A percentile compares a stretch with the other conserved stretches of the same genome.
Conservation (phyloP, 2,888 invertebrate genomes). For the Globia sparganii region DNA sequence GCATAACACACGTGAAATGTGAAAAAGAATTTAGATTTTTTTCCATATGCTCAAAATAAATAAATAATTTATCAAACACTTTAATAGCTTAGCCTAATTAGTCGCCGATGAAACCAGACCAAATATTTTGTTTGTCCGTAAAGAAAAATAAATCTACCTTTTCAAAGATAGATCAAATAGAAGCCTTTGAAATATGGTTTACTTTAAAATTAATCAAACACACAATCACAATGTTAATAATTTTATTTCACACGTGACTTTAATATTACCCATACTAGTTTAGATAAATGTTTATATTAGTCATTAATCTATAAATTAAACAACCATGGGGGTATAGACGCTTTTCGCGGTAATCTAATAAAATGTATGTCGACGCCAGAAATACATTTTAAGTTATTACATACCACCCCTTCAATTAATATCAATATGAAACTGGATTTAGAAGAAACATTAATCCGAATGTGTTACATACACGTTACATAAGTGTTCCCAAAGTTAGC, state of each 20-base stretch:
- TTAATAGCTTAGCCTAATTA: neutral
- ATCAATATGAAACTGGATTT: conserved; percentile 15
- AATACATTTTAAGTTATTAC: conserved; percentile 16
- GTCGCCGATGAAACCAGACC: neutral
- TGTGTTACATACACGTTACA: neutral
- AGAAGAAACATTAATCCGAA: conserved; percentile 16
- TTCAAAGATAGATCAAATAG: neutral
- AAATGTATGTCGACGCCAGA: conserved; percentile 16
- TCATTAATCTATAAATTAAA: conserved; percentile 39
- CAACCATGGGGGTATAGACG: neutral
- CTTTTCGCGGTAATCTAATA: conserved; percentile 12
- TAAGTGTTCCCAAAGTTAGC: conserved; percentile 17
- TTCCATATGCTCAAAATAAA: conserved; percentile 4
- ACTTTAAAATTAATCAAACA: neutral
- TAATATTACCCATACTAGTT: conserved; percentile 21
- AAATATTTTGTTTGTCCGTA: conserved; percentile 4
- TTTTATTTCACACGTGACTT: conserved; percentile 15
- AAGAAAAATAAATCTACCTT: neutral
- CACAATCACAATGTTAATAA: conserved; percentile 11
- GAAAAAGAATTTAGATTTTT: conserved; percentile 9
- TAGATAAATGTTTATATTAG: conserved; percentile 36
- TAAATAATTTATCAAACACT: neutral
- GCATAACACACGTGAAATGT: neutral
- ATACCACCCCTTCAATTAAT: conserved; percentile 19
- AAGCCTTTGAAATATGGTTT: neutral